Percentiles rank a stretch among this genome's conserved stretches.
Conservation (phyloP, 2,888 invertebrate genomes). For the Machimus atricapillus region DNA sequence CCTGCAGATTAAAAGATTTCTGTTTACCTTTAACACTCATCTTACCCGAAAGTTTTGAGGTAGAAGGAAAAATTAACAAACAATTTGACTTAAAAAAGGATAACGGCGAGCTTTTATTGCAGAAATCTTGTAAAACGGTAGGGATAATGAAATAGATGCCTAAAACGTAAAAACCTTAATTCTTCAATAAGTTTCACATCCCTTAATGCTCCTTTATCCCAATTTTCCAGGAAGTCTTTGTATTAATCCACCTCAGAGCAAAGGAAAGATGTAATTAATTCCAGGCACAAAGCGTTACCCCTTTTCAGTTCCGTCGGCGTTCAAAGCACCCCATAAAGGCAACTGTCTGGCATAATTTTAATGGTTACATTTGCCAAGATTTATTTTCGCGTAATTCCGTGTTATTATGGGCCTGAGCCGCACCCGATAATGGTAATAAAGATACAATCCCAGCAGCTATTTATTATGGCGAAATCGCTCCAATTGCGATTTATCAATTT, state of each 20-base stretch:
- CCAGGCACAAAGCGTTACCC: neutral
- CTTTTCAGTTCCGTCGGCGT: neutral
- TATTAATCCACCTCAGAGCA: neutral
- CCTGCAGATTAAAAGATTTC: too few species aligned
- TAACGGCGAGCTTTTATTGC: neutral
- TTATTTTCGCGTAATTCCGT: neutral
- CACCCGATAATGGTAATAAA: neutral
- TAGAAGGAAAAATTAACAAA: neutral
- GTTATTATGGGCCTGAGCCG: neutral
- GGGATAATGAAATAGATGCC: neutral
- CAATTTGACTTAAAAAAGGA: neutral
- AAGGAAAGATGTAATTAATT: neutral
- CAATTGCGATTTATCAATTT: constrained; percentile 19
- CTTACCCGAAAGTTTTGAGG: too few species aligned
- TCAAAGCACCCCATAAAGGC: neutral
- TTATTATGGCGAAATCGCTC: constrained; percentile 1
- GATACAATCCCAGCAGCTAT: neutral
- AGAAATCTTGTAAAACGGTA: neutral
- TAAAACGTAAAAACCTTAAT: neutral
- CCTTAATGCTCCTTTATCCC: neutral
- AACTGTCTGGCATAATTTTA: neutral
- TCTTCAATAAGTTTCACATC: neutral
- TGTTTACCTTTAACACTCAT: too few species aligned
- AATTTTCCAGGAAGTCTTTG: neutral
- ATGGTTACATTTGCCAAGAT: neutral